Evolutionary conservation across 2,113 vertebrate species (phyloP).

Genomic region (Hymenochirus boettgeri): DNA sequence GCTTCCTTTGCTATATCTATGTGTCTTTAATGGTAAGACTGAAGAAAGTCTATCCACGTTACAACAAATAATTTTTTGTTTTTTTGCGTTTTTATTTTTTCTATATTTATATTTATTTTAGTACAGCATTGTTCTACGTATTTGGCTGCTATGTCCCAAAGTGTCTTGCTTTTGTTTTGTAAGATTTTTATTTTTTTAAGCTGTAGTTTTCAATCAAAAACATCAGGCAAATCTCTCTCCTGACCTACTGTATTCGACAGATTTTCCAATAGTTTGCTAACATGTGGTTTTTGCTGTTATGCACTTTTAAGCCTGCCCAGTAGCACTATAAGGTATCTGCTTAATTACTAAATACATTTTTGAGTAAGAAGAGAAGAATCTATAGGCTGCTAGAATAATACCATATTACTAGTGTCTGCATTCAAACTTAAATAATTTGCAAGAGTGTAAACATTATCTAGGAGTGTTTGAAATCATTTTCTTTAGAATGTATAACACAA

Average conservation of each 20-base stretch:
- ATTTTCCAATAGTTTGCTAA: constrained; percentile 63
- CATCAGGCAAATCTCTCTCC: constrained; percentile 56
- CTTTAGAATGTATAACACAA: no score
- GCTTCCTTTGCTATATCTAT: constrained; percentile 83
- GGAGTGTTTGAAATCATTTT: no score
- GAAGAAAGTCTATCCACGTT: constrained; percentile 86
- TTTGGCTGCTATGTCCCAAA: constrained; percentile 76
- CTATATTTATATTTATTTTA: constrained; percentile 55
- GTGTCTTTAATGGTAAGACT: constrained; percentile 87
- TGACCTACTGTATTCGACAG: constrained; percentile 60
- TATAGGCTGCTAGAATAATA: constrained; percentile 47
- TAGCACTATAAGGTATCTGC: constrained; percentile 82
- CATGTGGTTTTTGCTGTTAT: constrained; percentile 72
- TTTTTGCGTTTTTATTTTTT: constrained; percentile 35
- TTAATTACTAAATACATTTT: constrained; percentile 60
- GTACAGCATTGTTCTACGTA: constrained; percentile 69
- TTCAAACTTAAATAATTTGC: no score
- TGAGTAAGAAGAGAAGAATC: constrained; percentile 71
- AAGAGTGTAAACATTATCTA: no score
- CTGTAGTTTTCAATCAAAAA: constrained; percentile 49
- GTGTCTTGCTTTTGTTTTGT: constrained; percentile 75
- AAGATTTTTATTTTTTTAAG: constrained; percentile 37
- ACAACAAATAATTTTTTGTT: constrained; percentile 70
- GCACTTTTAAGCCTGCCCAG: constrained; percentile 83
- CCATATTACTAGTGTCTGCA: no score